Evolutionary conservation across 2,888 invertebrate genomes (phyloP).

Genomic region (Drosophila neotestacea): DNA sequence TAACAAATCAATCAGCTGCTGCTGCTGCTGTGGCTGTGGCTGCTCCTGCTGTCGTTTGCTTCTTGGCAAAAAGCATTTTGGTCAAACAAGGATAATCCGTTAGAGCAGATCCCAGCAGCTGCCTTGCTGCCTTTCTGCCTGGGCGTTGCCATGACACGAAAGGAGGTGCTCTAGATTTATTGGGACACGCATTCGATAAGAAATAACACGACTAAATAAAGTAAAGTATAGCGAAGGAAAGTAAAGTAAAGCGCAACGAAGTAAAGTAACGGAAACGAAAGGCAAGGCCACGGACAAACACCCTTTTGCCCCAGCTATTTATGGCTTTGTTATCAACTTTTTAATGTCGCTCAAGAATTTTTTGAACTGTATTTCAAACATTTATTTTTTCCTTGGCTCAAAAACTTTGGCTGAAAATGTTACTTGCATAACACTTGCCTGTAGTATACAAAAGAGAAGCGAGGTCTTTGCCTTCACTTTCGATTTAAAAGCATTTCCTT

Average conservation of each 20-base stretch:
- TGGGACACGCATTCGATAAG: slow-evolving; percentile 76
- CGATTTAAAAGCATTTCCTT: slow-evolving; percentile 58
- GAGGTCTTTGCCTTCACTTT: slow-evolving; percentile 27
- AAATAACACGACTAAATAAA: slow-evolving; percentile 34
- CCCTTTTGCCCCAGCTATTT: slow-evolving; percentile 29
- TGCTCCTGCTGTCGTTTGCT: slow-evolving; percentile 8
- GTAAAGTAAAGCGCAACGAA: no score
- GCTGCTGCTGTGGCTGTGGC: slow-evolving; percentile 54
- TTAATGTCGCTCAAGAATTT: slow-evolving; percentile 52
- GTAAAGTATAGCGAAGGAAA: slow-evolving; percentile 9
- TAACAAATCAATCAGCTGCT: slow-evolving; percentile 78
- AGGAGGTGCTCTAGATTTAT: slow-evolving; percentile 71
- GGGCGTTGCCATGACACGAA: slow-evolving; percentile 28
- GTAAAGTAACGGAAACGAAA: not conserved
- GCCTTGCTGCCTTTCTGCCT: slow-evolving; percentile 32
- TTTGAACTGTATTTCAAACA: slow-evolving; percentile 35
- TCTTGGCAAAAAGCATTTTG: slow-evolving; percentile 37
- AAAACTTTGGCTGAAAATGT: slow-evolving; percentile 43
- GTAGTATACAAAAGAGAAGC: slow-evolving; percentile 54
- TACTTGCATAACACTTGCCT: slow-evolving; percentile 28
- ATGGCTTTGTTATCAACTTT: slow-evolving; percentile 55
- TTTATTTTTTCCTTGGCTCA: slow-evolving; percentile 15
- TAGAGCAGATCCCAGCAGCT: slow-evolving; percentile 46
- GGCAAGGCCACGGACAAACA: slow-evolving; percentile 39
- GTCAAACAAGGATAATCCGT: slow-evolving; percentile 78